phyloP scores from a whole-genome alignment of 92 coral and sea anemone genomes.

The Actinostola sp. region DNA sequence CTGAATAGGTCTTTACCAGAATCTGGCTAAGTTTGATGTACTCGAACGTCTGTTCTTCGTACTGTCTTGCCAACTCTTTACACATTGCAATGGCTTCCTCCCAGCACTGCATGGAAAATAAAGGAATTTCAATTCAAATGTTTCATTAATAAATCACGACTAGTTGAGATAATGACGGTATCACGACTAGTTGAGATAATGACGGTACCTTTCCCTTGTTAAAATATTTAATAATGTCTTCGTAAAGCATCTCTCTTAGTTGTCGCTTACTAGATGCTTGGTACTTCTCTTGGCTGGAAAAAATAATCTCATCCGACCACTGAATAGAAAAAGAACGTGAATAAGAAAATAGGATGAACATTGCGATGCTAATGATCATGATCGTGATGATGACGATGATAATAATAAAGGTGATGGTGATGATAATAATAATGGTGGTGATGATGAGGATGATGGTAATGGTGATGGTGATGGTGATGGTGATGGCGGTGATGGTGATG shows the following conservation, averaged over 20 bases:
- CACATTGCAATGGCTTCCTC: slow-evolving; percentile 95
- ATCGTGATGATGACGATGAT: background rate
- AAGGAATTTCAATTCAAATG: no score
- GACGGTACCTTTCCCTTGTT: slow-evolving; percentile 96
- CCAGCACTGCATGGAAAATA: slow-evolving; percentile 90
- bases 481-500: no score
- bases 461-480: no score
- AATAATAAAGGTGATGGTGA: no score
- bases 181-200: no score
- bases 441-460: no score
- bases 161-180: no score
- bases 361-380: background rate
- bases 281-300: slow-evolving; percentile 87
- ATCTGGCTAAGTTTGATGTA: slow-evolving; percentile 90
- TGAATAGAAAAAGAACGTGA: slow-evolving; percentile 1
- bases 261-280: slow-evolving; percentile 88
- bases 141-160: no score
- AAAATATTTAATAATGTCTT: slow-evolving; percentile 84
- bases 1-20: slow-evolving; percentile 58
- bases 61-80: slow-evolving; percentile 82
- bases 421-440: background rate
- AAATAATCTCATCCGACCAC: slow-evolving; percentile 89
- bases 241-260: slow-evolving; percentile 82
- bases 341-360: background rate
- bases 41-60: slow-evolving; percentile 92